phyloP scores from a whole-genome alignment of 1,140 invertebrate genomes.

The Gerris buenoi region DNA sequence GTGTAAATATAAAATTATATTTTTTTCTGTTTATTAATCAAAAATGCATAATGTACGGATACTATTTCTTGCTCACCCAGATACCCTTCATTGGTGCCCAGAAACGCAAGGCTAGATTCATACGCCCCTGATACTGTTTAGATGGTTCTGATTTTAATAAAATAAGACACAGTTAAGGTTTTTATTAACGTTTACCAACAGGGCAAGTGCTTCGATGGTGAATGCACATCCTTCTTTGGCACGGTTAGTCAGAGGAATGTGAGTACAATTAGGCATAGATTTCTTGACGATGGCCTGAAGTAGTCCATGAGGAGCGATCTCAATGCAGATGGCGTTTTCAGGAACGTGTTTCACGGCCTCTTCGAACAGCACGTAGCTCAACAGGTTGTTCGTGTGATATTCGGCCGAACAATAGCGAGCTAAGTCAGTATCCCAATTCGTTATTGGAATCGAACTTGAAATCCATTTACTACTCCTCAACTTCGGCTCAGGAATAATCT shows the following conservation, averaged over 20 bases:
- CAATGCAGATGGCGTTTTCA: conserved; percentile 39
- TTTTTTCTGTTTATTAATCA: too few species aligned
- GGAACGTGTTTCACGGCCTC: conserved; percentile 41
- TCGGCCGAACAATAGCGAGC: conserved; percentile 41
- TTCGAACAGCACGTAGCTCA: conserved; percentile 44
- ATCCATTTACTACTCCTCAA: conserved; percentile 40
- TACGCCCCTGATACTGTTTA: too few species aligned
- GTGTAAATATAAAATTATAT: too few species aligned
- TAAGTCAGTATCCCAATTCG: conserved; percentile 26
- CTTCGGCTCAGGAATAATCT: conserved; percentile 38
- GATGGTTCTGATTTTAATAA: too few species aligned
- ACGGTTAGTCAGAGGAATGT: conserved; percentile 40
- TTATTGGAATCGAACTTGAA: conserved; percentile 42
- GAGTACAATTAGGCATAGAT: conserved; percentile 20
- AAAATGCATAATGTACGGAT: too few species aligned
- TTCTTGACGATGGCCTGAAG: conserved; percentile 43
- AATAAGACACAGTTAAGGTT: too few species aligned
- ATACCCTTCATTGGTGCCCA: too few species aligned
- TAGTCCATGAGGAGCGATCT: conserved; percentile 43
- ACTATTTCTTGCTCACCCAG: too few species aligned
- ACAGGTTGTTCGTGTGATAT: conserved; percentile 54
- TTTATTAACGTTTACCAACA: too few species aligned
- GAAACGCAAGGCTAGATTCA: too few species aligned
- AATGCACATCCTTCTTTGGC: conserved; percentile 32
- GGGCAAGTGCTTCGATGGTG: conserved; percentile 37